Evolutionary conservation across 2,797 vertebrate species (phyloP).

Genomic region (Anabacerthia variegaticeps): DNA sequence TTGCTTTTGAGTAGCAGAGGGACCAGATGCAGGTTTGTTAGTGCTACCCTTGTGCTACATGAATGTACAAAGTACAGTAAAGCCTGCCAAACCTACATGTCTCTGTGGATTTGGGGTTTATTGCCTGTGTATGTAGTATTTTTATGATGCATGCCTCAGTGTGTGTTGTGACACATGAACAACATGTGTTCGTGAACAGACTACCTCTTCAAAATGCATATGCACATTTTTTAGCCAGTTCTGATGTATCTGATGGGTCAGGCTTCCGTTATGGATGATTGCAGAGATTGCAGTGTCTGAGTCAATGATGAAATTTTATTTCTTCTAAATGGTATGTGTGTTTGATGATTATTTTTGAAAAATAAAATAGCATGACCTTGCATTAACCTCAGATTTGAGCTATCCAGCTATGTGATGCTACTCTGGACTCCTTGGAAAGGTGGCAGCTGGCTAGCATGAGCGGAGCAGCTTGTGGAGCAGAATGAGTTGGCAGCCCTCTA

Average conservation of each 20-base stretch:
- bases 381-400: neutral
- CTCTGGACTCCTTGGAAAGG: neutral
- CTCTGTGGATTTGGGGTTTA: neutral
- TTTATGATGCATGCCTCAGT: neutral
- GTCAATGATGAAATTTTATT: neutral
- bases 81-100: fast-evolving
- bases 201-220: neutral
- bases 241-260: neutral
- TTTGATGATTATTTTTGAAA: neutral
- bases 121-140: neutral
- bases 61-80: neutral
- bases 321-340: neutral
- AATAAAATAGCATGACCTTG: neutral
- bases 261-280: neutral
- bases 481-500: neutral
- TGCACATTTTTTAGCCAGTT: neutral
- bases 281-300: neutral
- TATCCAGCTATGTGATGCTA: neutral
- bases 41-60: neutral
- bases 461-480: neutral
- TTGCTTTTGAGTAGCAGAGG: neutral
- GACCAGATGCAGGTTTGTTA: neutral
- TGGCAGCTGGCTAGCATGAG: neutral
- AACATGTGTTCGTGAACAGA: neutral
- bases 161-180: neutral